Evolutionary conservation across 2,113 vertebrate genomes (phyloP).

Genomic region (Barbus barbus): DNA sequence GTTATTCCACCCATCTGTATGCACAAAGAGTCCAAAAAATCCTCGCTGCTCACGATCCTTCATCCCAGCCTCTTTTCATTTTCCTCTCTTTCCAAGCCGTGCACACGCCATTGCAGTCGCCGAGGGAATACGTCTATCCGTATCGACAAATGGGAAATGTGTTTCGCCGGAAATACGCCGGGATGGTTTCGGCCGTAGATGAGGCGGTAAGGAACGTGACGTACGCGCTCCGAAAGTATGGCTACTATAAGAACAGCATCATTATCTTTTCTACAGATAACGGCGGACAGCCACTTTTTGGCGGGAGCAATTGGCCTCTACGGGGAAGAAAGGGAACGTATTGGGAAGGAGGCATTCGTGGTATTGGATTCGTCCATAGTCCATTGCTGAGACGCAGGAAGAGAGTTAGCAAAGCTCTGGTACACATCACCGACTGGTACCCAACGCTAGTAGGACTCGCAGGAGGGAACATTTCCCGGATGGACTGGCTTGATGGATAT

Average conservation of each 20-base stretch:
- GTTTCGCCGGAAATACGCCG: slow-evolving; percentile 89
- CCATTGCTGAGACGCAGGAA: slow-evolving; percentile 86
- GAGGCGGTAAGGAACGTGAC: slow-evolving; percentile 95
- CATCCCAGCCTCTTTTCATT: slow-evolving; percentile 86
- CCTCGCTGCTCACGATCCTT: slow-evolving; percentile 85
- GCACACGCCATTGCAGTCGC: slow-evolving; percentile 92
- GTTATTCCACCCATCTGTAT: slow-evolving; percentile 95
- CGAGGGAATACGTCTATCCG: slow-evolving; percentile 89
- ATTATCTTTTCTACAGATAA: slow-evolving; percentile 96
- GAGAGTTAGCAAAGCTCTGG: slow-evolving; percentile 83
- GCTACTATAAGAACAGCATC: slow-evolving; percentile 93
- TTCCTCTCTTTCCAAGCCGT: slow-evolving; percentile 96
- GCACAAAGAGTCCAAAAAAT: slow-evolving; percentile 88
- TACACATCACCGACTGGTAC: slow-evolving; percentile 98
- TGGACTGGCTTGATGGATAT: slow-evolving; percentile 85
- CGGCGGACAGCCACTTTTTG: slow-evolving; percentile 91
- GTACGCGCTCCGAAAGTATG: slow-evolving; percentile 90
- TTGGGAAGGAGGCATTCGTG: slow-evolving; percentile 94
- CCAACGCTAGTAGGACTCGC: slow-evolving; percentile 90
- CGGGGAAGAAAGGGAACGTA: slow-evolving; percentile 96
- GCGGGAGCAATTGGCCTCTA: slow-evolving; percentile 96
- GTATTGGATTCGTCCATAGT: slow-evolving; percentile 94
- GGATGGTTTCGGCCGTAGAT: slow-evolving; percentile 95
- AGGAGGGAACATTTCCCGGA: slow-evolving; percentile 80
- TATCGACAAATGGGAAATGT: slow-evolving; percentile 88